A percentile compares a stretch with the other conserved stretches of the same genome.
Conservation (phyloP, 1,140 invertebrate genomes). For the Drosophila elegans region DNA sequence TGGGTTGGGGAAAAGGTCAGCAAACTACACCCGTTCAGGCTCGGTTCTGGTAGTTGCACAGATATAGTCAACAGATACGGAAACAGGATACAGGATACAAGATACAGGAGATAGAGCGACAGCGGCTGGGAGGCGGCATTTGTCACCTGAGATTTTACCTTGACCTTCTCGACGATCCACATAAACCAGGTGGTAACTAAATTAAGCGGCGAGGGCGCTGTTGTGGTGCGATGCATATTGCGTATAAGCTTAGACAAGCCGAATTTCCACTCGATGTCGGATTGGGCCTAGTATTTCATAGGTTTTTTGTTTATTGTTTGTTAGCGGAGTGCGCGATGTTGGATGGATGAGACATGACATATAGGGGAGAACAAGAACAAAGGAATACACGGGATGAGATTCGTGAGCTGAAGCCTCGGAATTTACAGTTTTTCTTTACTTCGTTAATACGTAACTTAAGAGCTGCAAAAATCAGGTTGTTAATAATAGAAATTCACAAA, state of each 20-base stretch:
- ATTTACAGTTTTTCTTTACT: conserved; percentile 18
- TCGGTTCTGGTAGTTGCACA: conserved; percentile 45
- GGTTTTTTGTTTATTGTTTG: conserved; percentile 52
- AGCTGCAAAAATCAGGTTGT: conserved; percentile 62
- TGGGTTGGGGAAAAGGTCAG: conserved; percentile 84
- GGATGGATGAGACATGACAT: conserved; percentile 45
- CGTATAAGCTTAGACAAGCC: conserved; percentile 98
- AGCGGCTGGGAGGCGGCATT: conserved; percentile 33
- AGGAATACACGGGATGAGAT: conserved; percentile 66
- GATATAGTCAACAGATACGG: conserved; percentile 15
- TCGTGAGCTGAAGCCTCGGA: conserved; percentile 39
- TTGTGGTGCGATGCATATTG: conserved; percentile 99
- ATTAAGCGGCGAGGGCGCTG: conserved; percentile 98
- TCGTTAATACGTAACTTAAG: conserved; percentile 65
- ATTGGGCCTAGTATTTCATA: conserved; percentile 92
- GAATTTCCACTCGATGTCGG: conserved; percentile 99
- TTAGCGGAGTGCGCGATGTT: conserved; percentile 41
- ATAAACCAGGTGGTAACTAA: conserved; percentile 96
- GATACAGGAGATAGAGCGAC: conserved; percentile 25
- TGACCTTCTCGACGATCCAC: conserved; percentile 92
- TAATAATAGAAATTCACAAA: conserved; percentile 71
- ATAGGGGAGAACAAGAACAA: conserved; percentile 70
- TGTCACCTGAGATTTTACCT: conserved; percentile 85
- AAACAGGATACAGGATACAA: conserved; percentile 24
- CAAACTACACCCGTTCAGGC: conserved; percentile 57